Evolutionary conservation across 2,888 invertebrate genomes (phyloP), one percentile per base, ranked within the genome.

Genomic region (Pheosia gnoma): DNA sequence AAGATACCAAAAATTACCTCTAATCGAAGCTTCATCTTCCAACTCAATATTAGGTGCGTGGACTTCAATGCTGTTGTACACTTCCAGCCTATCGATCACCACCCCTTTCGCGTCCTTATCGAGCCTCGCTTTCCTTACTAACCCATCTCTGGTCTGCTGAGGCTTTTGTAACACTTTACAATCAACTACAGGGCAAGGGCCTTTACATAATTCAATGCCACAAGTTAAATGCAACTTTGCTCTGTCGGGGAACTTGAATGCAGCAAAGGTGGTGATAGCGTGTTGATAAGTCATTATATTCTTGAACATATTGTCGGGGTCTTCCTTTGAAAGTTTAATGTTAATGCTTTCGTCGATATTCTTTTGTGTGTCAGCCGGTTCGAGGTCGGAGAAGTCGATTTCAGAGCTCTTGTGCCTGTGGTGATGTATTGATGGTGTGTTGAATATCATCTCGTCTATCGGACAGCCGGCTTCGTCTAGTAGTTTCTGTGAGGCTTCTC

Each of bases 221-320:
- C 97, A 97, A n/a, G 95, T 95, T 56, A 97, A 89, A 85, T 97
- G 97, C 52, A 97, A 87, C 66, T 96, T 95, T 66, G 96, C 96
- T 68, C 96, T 93, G 79, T 97, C 97, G 4, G 97, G 97, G 86
- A 97, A 97, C 80, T 97, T 97, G 79, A 97, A 97, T 5, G 97
- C 97, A 0, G 96, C 95, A 88, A 97, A 97, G 25, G 95, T 95
- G 0, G 96, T 93, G 1, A 93, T 80, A 3, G 94, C 94, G 67
- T 94, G 92, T 71, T 94, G 92, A 64, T 93, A 94, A 0, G 90
- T 91, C 94, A 94, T 94, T 43, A 94, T 90, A 73, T 91, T 90
- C 71, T 89, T 92, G 38, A 91, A 86, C 74, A 88, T 84, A 57
- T 85, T 80, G 4, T 92, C 92, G 0, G 91, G 89, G 61, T 92